A percentile compares a stretch with the other conserved stretches of the same genome.
These are phyloP conservation scores for Nannospalax galili DNA, from an alignment of 2,113 vertebrate species.

Conservation along the genomic window DNA sequence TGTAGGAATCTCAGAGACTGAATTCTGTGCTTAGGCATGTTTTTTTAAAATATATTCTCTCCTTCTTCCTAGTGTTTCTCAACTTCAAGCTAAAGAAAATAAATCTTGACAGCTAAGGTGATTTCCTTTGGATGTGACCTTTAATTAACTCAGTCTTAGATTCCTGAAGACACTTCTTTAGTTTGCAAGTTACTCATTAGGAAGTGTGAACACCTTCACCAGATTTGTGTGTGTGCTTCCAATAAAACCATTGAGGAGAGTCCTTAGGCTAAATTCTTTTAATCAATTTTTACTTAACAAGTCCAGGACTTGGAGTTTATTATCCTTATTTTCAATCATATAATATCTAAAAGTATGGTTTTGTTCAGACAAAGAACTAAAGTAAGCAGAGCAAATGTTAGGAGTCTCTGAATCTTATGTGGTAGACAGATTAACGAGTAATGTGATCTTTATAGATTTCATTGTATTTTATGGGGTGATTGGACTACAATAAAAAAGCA, in stretches of 20 bases:
- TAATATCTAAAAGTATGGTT: conserved; percentile 15
- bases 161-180: conserved; percentile 32
- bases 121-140: conserved; percentile 32
- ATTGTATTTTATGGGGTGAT: neutral
- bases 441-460: neutral
- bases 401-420: neutral
- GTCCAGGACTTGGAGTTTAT: neutral
- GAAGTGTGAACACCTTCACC: conserved; percentile 54
- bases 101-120: conserved; percentile 50
- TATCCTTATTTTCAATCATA: conserved; percentile 29
- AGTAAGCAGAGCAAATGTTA: conserved; percentile 20
- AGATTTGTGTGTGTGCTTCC: neutral
- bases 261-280: neutral
- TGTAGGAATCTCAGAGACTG: neutral
- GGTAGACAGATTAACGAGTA: conserved; percentile 36
- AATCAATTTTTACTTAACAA: conserved; percentile 43
- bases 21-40: neutral
- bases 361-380: conserved; percentile 4
- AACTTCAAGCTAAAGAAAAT: conserved; percentile 55
- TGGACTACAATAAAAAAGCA: neutral
- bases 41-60: conserved; percentile 8
- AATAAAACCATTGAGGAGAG: conserved; percentile 12
- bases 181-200: conserved; percentile 63
- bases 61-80: conserved; percentile 20
- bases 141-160: conserved; percentile 63